These are phyloP conservation scores for Pionites leucogaster DNA, from an alignment of 2,113 vertebrate genomes.

Conservation along the genomic window DNA sequence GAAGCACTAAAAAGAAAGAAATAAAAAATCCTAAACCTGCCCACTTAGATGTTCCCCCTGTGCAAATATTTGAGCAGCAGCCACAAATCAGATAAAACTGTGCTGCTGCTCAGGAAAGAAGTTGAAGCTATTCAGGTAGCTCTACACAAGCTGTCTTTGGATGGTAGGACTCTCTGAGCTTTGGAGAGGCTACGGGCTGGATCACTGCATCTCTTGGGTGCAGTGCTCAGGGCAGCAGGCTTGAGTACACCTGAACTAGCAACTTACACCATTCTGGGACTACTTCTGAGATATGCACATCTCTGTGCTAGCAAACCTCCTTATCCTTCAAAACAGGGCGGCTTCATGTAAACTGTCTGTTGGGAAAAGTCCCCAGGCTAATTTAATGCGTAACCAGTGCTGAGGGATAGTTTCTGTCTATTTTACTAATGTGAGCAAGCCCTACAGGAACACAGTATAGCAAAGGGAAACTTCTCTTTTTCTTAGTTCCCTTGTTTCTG, in stretches of 20 bases:
- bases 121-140: neutral
- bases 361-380: accelerated
- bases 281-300: neutral
- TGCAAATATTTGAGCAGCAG: neutral
- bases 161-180: neutral
- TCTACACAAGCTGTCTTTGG: neutral
- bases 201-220: neutral
- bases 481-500: neutral
- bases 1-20: neutral
- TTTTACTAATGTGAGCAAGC: neutral
- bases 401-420: neutral
- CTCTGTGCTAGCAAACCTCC: neutral
- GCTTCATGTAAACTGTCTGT: neutral
- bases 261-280: accelerated
- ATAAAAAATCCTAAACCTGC: neutral
- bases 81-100: neutral
- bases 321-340: neutral
- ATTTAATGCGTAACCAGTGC: neutral
- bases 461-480: neutral
- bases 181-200: neutral
- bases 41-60: neutral
- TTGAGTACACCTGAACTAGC: neutral
- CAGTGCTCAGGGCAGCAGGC: neutral
- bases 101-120: neutral
- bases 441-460: neutral